phyloP scores from a whole-genome alignment of 2,113 vertebrate genomes.

The Columba livia region DNA sequence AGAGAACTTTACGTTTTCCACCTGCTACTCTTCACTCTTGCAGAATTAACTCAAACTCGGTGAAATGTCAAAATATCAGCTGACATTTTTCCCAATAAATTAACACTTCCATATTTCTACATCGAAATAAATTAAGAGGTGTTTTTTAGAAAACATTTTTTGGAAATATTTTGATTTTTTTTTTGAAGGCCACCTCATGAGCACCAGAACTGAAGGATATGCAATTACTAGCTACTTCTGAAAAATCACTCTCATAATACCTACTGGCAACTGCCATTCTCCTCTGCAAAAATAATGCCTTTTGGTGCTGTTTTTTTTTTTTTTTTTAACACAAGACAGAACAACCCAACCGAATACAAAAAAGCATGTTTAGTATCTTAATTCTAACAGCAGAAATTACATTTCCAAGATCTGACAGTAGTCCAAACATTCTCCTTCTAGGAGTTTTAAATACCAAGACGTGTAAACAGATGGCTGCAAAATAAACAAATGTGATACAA shows the following conservation, averaged over 20 bases:
- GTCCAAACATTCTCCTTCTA: slow-evolving; percentile 16
- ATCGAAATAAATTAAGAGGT: neutral
- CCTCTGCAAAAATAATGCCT: neutral
- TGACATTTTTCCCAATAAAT: neutral
- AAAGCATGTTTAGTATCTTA: neutral
- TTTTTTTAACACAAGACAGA: neutral
- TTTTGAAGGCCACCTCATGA: neutral
- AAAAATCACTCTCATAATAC: neutral
- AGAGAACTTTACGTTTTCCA: neutral
- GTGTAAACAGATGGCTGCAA: slow-evolving; percentile 32
- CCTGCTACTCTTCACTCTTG: neutral
- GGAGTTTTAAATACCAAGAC: neutral
- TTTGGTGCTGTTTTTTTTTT: neutral
- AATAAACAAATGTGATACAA: slow-evolving; percentile 46
- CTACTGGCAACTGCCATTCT: neutral
- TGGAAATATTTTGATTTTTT: neutral
- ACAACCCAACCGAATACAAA: neutral
- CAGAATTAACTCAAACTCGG: neutral
- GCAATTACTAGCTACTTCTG: neutral
- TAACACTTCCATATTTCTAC: neutral
- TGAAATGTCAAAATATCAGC: neutral
- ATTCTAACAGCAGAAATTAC: neutral
- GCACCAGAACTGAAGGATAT: neutral
- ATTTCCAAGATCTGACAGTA: neutral
- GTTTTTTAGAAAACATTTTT: neutral